Evolutionary conservation across 1,140 invertebrate genomes (phyloP).

Genomic region (Gonatopus flavifemur): DNA sequence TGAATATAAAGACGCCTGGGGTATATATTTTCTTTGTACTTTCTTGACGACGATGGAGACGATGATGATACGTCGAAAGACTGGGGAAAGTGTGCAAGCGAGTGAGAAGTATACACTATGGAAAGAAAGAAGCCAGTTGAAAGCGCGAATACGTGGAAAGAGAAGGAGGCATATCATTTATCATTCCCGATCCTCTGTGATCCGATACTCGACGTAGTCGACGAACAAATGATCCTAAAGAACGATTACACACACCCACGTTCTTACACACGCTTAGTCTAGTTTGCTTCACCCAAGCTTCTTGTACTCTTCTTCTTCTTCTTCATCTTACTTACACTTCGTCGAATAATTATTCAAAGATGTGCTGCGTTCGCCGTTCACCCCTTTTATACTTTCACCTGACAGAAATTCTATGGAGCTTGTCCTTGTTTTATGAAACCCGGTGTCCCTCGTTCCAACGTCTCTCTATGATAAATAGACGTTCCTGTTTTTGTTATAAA

Average conservation of each 20-base stretch:
- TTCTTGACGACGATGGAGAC: conserved; percentile 7
- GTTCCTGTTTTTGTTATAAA: not conserved
- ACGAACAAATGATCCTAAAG: conserved; percentile 22
- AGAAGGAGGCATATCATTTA: conserved; percentile 14
- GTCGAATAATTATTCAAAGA: conserved; percentile 20
- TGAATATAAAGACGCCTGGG: not conserved
- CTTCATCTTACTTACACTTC: not conserved
- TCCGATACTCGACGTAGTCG: conserved; percentile 12
- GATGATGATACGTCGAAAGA: too few relatives aligned
- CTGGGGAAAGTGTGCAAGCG: too few relatives aligned
- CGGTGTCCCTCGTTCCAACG: too few relatives aligned
- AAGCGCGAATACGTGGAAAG: conserved; percentile 3
- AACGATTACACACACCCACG: conserved; percentile 15
- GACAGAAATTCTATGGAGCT: conserved; percentile 7
- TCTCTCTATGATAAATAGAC: too few relatives aligned
- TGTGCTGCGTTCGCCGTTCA: not conserved
- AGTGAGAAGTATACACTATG: too few relatives aligned
- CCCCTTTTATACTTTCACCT: not conserved
- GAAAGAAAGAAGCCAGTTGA: not conserved
- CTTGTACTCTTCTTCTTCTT: conserved; percentile 3
- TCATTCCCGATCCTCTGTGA: conserved; percentile 19
- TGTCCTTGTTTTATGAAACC: too few relatives aligned
- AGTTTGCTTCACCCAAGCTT: conserved; percentile 1
- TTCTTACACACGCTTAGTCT: conserved; percentile 3
- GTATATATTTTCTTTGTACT: conserved; percentile 10